Evolutionary conservation across 2,113 vertebrate species (phyloP), one percentile per base, ranked within the genome.

Genomic region (Pachypanchax playfairii): DNA sequence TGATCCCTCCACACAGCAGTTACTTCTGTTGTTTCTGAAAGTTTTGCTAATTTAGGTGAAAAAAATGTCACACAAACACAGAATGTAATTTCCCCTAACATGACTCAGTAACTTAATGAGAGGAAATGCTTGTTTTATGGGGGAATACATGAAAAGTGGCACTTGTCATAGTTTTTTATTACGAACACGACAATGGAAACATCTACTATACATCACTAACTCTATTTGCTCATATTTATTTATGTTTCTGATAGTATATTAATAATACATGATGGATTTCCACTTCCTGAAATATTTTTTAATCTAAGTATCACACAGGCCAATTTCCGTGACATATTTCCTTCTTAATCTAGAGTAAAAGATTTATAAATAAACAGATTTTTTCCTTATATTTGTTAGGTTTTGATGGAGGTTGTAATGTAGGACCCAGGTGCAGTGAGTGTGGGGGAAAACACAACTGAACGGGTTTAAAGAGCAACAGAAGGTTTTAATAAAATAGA

Each of bases 221-320:
- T 47, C 38, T 33, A 41, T 66, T 59, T 63, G 64, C 65, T 68
- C 49, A 65, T 73, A 65, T 70, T 46, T 51, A 74, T 75, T 48
- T 44, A 66, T 79, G 62, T 80, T 81, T 61, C 66, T 75, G 63
- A 39, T 60, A 70, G 41, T 73, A 81, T 83, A 75, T 76, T 67
- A 43, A 56, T 84, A 81, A 80, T 57, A 66, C 3, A 4, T 46
- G 46, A 55, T n/a, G 0, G 28, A 5, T 36, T 73, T 18, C 20
- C 48, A 70, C 21, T 5, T 35, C 39, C 41, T 49, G 67, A 26
- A 39, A 58, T 52, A 56, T 46, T 70, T 72, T 68, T 68, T 5
- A 70, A 58, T 38, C 11, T 35, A 43, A 69, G n/a, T n/a, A 35
- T 1, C 1, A 12, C 29, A 12, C 10, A 35, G 13, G 33, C 11